Percentiles rank a stretch among this genome's conserved stretches.
Conservation (phyloP, 2,888 invertebrate genomes). For the Flabesymbios commensalis region DNA sequence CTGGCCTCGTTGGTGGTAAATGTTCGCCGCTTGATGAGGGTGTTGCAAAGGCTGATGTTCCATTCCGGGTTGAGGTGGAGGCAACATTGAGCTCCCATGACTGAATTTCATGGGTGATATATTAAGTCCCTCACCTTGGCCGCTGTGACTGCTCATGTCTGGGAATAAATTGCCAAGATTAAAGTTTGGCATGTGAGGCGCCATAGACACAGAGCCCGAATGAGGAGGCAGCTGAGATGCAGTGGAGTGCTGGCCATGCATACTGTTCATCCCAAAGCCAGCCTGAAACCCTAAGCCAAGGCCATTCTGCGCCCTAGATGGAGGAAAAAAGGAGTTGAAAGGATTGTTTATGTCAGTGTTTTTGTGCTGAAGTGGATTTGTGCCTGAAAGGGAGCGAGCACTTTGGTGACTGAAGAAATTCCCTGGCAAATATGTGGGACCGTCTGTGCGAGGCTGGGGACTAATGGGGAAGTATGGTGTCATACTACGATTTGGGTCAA, state of each 20-base stretch:
- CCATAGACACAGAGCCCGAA: slow-evolving; percentile 40
- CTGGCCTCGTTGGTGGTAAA: slow-evolving; percentile 53
- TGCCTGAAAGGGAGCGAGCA: slow-evolving; percentile 42
- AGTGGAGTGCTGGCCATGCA: slow-evolving; percentile 45
- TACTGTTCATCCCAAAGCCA: slow-evolving; percentile 48
- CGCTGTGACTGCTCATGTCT: slow-evolving; percentile 45
- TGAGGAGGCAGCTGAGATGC: slow-evolving; percentile 48
- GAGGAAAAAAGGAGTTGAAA: slow-evolving; percentile 48
- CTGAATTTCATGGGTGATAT: slow-evolving; percentile 60
- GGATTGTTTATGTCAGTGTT: slow-evolving; percentile 43
- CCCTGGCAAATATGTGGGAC: slow-evolving; percentile 50
- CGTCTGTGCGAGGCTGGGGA: slow-evolving; percentile 49
- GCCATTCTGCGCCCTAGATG: slow-evolving; percentile 49
- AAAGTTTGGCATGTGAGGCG: slow-evolving; percentile 57
- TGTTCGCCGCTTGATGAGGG: slow-evolving; percentile 9
- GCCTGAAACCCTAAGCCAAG: slow-evolving; percentile 55
- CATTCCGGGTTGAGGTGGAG: slow-evolving; percentile 40
- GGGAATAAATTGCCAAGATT: slow-evolving; percentile 55
- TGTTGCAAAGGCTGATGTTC: slow-evolving; percentile 20
- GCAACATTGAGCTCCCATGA: slow-evolving; percentile 48
- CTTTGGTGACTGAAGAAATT: slow-evolving; percentile 49
- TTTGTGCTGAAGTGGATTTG: slow-evolving; percentile 45
- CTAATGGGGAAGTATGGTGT: slow-evolving; percentile 53
- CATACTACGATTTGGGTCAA: slow-evolving; percentile 47
- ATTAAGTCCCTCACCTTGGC: slow-evolving; percentile 49